These are phyloP conservation scores for Sander lucioperca DNA, from an alignment of 2,113 vertebrate genomes.

Conservation along the genomic window DNA sequence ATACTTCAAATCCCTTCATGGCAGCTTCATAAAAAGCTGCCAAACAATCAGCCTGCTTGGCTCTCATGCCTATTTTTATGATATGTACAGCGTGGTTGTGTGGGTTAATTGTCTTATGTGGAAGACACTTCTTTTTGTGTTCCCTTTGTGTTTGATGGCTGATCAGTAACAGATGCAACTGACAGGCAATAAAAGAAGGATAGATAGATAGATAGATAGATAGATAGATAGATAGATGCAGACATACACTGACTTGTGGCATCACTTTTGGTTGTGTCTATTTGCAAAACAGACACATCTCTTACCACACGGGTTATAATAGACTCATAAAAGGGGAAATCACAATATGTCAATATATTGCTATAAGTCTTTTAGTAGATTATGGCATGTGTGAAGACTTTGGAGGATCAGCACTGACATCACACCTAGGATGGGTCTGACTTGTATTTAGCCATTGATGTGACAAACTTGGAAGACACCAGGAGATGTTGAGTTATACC, in stretches of 20 bases:
- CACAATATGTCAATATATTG: not conserved
- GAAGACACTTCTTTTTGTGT: constrained; percentile 61
- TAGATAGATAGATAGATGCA: not conserved
- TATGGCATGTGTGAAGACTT: not conserved
- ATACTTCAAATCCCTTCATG: constrained; percentile 72
- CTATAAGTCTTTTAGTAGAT: not conserved
- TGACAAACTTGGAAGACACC: not conserved
- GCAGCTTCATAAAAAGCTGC: constrained; percentile 69
- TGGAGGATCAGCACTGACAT: not conserved
- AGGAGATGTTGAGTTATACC: not conserved
- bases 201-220: constrained; percentile 7
- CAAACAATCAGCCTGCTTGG: constrained; percentile 53
- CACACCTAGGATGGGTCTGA: not conserved
- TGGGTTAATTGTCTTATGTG: constrained; percentile 46
- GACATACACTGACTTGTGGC: constrained; percentile 22
- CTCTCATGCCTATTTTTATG: constrained; percentile 59
- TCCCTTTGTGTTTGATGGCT: constrained; percentile 69
- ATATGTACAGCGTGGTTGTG: constrained; percentile 61
- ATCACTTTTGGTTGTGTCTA: constrained; percentile 19
- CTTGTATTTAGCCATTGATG: not conserved
- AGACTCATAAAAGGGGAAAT: constrained; percentile 1
- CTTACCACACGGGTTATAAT: not conserved
- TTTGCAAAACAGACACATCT: constrained; percentile 32
- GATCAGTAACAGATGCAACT: constrained; percentile 51
- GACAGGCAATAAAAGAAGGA: constrained; percentile 16